Evolutionary conservation across 1,140 invertebrate species (phyloP).

Genomic region (Homalodisca vitripennis): DNA sequence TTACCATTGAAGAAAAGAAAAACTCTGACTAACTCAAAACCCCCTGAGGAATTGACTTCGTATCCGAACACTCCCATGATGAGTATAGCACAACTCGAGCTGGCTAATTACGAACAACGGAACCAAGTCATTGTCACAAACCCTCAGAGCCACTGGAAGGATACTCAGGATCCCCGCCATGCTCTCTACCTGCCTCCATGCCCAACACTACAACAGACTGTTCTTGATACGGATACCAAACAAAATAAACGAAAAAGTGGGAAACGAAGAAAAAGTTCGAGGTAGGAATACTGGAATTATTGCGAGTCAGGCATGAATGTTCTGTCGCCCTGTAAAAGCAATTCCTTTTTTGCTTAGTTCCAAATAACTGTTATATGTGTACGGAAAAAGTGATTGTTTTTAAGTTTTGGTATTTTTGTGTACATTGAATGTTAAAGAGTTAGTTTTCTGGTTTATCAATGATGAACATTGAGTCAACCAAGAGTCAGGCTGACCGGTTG

Average conservation of each 20-base stretch:
- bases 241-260: background rate
- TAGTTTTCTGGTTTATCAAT: no score
- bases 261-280: background rate
- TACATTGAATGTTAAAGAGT: no score
- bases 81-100: constrained; percentile 19
- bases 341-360: no score
- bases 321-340: no score
- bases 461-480: no score
- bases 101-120: background rate
- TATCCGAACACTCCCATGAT: constrained; percentile 25
- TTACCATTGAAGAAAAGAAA: constrained; percentile 24
- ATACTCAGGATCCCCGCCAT: background rate
- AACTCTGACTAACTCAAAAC: background rate
- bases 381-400: no score
- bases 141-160: constrained; percentile 17
- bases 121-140: constrained; percentile 22
- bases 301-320: no score
- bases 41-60: constrained; percentile 1
- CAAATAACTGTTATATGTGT: no score
- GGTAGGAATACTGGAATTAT: no score
- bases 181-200: background rate
- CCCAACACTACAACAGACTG: background rate
- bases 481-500: no score
- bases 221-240: background rate
- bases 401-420: no score